Evolutionary conservation across 2,888 invertebrate species (phyloP), one percentile per base, ranked within the genome.

Genomic region (Eupithecia dodoneata): DNA sequence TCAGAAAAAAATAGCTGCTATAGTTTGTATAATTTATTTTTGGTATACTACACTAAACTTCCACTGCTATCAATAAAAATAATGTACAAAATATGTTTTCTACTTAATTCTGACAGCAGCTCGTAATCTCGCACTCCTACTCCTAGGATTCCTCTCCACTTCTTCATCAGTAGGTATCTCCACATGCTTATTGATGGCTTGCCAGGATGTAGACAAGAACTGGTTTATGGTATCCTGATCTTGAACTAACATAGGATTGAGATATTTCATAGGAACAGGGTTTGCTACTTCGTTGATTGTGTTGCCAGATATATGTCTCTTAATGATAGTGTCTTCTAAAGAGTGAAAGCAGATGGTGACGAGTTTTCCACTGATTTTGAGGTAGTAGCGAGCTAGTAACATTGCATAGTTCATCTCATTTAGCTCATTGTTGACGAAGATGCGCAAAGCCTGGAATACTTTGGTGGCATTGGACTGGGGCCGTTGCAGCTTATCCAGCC

Each of bases 341-440:
- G 99, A 99, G 92, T 99, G 99, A 90, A 99, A 99, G 15, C 98
- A 97, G 65, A 99, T 96, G 0, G 98, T 97, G 0, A 98, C 97
- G 78, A 99, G 89, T 78, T 97, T 95, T 0, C 99, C 99, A 59
- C 97, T 96, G 0, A 96, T 91, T 92, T 97, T 98, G 42, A 99
- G 95, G 86, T 96, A 97, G 87, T 96, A 96, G 80, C 97, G 96
- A 0, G 98, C 97, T 75, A 98, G 86, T 44, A 98, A 89, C 91
- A 99, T 96, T 0, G 97, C 99, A 89, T 97, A 98, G 93, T 99
- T 98, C 2, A 99, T 96, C 95, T 99, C 99, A 90, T 99, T 99
- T 0, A 99, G 93, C 94, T 99, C 99, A 90, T 99, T 98, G 89
- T 99, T 99, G 0, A 99, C 98, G 92, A 99, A 99, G 86, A 99